Conservation (phyloP, 2,113 vertebrate genomes). For the Misgurnus mizolepis region DNA sequence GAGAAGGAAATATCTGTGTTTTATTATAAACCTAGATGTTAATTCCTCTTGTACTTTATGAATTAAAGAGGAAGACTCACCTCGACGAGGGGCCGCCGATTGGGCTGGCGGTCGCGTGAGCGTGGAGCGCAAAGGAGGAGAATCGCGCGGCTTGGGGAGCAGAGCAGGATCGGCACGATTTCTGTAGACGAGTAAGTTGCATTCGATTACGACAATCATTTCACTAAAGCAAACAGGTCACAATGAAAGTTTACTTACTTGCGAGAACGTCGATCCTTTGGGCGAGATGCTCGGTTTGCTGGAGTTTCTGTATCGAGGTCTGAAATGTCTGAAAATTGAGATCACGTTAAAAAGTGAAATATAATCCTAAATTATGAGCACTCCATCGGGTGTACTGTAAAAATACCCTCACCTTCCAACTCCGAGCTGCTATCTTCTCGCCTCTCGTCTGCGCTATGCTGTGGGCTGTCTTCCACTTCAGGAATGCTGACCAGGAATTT, state of each 20-base stretch:
- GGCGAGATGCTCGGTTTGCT: constrained; percentile 55
- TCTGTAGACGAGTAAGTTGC: constrained; percentile 49
- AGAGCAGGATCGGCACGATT: constrained; percentile 63
- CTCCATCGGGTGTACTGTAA: neutral
- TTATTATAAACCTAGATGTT: too few species aligned
- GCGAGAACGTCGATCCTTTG: constrained; percentile 69
- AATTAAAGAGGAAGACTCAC: constrained; percentile 55
- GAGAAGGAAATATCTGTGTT: too few species aligned
- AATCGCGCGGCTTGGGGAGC: constrained; percentile 65
- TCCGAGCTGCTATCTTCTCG: constrained; percentile 79
- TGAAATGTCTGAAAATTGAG: constrained; percentile 81
- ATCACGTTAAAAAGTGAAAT: neutral
- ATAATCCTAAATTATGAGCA: neutral
- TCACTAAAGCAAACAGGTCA: neutral
- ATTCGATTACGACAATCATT: neutral
- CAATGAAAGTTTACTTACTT: constrained; percentile 58
- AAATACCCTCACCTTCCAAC: constrained; percentile 80
- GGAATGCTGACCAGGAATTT: constrained; percentile 93
- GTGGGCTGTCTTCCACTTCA: constrained; percentile 79
- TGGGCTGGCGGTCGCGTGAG: constrained; percentile 59
- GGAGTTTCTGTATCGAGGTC: constrained; percentile 78
- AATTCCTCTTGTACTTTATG: too few species aligned
- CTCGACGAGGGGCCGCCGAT: constrained; percentile 63
- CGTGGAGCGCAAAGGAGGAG: constrained; percentile 69
- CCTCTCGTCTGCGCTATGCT: constrained; percentile 69